Evolutionary conservation across 2,113 vertebrate genomes (phyloP), one percentile per base, ranked within the genome.

Genomic region (Nyctereutes procyonoides): DNA sequence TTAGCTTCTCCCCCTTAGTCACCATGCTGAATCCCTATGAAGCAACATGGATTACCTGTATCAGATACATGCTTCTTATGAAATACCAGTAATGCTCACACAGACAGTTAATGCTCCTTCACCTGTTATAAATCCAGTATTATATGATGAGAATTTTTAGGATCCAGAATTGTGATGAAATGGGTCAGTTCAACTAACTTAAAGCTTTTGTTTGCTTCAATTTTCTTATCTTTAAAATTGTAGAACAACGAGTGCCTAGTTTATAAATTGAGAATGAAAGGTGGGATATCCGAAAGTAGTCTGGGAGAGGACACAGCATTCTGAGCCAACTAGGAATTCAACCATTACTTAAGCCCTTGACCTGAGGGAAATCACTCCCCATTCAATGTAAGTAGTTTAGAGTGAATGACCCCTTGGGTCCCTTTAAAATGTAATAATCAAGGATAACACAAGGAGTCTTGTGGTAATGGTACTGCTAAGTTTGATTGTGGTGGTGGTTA

Each of bases 161-260:
- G 88, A 65, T 81, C 30, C 32, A 95, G n/a, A 86, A 92, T 30
- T 83, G 16, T n/a, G 56, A 87, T 65, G 12, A 85, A 76, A 73
- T 71, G 77, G 32, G 20, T 48, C 22, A 51, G 63, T 5, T n/a
- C 4, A 63, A 63, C 12, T 77, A 83, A 16, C 60, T 10, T 26
- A 79, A 89, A 87, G 69, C 17, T 86, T 84, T n/a, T 77, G 24
- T 86, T 71, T 93, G 83, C 28, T 86, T 90, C 56, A 60, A 24
- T 35, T 95, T 24, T 71, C 32, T 93, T 83, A 35, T 15, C 12
- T 89, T 88, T 58, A 69, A 96, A 43, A 2, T 63, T 58, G 26
- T 26, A 63, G 38, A 71, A 83, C 5, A 74, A 69, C 43, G 80
- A 73, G 5, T 30, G 22, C 3, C 3, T 69, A 35, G 43, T 82